A percentile compares a stretch with the other conserved stretches of the same genome.
These are phyloP conservation scores for Cnemophilus loriae DNA, from an alignment of 2,113 vertebrate species.

Conservation along the genomic window DNA sequence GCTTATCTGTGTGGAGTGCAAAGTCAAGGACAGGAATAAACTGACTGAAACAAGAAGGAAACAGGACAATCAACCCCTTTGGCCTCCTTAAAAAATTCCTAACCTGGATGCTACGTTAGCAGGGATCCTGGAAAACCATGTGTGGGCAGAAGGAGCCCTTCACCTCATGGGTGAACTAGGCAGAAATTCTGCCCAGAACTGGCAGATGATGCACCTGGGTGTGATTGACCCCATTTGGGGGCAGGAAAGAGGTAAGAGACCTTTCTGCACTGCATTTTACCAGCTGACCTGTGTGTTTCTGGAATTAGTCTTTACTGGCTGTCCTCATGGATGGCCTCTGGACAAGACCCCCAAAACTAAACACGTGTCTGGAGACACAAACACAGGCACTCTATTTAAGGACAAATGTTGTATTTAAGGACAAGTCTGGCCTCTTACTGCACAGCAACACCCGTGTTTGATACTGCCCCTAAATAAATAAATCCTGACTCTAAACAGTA, in stretches of 20 bases:
- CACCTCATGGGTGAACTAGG: accelerated
- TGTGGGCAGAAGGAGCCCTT: background rate
- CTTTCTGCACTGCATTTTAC: background rate
- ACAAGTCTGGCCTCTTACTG: background rate
- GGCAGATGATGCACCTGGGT: background rate
- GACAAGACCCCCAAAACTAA: background rate
- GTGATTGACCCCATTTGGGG: background rate
- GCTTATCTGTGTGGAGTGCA: background rate
- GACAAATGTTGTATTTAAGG: background rate
- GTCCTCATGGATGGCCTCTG: background rate
- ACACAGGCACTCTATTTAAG: background rate
- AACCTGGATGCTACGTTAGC: accelerated
- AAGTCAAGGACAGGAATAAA: background rate
- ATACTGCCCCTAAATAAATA: background rate
- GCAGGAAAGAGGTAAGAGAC: background rate
- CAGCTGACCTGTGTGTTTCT: background rate
- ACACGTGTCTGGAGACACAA: background rate
- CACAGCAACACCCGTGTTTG: background rate
- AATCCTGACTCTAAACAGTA: background rate
- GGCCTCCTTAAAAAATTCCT: background rate
- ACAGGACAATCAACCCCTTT: background rate
- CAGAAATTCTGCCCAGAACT: background rate
- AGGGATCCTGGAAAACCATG: background rate
- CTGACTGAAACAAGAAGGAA: background rate
- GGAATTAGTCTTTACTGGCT: background rate